phyloP scores from a whole-genome alignment of 2,113 vertebrate genomes.

The Catagonus wagneri region DNA sequence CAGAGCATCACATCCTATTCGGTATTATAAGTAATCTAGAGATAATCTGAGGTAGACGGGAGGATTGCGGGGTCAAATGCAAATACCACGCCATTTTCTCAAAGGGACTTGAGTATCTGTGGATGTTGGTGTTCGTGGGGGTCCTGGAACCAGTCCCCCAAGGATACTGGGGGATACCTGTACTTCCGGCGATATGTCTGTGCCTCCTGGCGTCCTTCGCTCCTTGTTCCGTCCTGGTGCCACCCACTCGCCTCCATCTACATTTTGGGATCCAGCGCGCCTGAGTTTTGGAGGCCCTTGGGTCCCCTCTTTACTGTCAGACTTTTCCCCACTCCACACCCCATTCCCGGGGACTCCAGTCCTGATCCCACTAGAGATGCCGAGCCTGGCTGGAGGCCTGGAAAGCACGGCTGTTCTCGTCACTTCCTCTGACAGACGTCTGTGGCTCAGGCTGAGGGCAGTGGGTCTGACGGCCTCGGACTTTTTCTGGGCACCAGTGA shows the following conservation, averaged over 20 bases:
- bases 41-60: background rate
- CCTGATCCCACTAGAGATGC: accelerated
- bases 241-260: accelerated
- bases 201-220: accelerated
- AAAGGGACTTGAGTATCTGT: background rate
- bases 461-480: background rate
- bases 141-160: background rate
- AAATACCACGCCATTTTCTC: accelerated
- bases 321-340: background rate
- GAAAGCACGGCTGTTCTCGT: accelerated
- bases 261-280: accelerated
- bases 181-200: accelerated
- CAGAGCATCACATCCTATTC: too few species aligned
- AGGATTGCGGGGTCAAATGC: background rate
- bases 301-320: accelerated
- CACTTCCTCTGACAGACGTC: background rate
- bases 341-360: too few species aligned
- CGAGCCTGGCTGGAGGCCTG: accelerated
- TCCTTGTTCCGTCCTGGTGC: background rate
- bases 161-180: background rate
- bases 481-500: background rate
- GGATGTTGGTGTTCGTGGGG: background rate
- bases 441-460: accelerated
- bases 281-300: too few species aligned
- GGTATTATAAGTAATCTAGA: background rate